These are phyloP conservation scores for Heliconius charithonia DNA, from an alignment of 2,888 invertebrate genomes.

Conservation along the genomic window DNA sequence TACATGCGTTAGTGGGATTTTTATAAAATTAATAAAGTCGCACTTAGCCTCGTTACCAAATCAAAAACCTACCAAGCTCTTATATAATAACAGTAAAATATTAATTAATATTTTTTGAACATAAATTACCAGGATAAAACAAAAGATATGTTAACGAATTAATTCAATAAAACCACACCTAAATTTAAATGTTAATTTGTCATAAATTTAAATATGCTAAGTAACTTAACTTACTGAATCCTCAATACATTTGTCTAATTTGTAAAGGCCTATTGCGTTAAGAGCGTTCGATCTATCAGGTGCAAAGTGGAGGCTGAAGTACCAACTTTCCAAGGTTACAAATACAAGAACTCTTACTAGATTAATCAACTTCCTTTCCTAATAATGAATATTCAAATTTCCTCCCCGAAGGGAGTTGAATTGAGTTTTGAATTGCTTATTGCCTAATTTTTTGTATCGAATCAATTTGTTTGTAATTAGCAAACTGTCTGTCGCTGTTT, in stretches of 20 bases:
- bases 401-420: constrained; percentile 25
- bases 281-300: constrained; percentile 23
- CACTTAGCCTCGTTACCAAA: no score
- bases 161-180: no score
- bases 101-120: no score
- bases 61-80: no score
- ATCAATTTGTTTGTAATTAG: constrained; percentile 32
- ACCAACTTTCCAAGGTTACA: constrained; percentile 23
- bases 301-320: constrained; percentile 14
- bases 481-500: background rate
- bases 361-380: constrained; percentile 42
- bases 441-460: constrained; percentile 22
- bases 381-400: constrained; percentile 48
- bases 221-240: constrained; percentile 12
- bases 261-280: constrained; percentile 26
- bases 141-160: no score
- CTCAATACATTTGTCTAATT: constrained; percentile 22
- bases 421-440: constrained; percentile 37
- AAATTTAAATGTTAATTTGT: background rate
- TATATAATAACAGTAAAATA: no score
- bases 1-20: no score
- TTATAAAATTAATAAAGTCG: no score
- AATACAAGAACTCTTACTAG: constrained; percentile 32
- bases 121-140: no score
- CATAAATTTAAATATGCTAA: background rate